These are phyloP conservation scores for Callospermophilus lateralis DNA, from an alignment of 2,113 vertebrate species.

Conservation along the genomic window DNA sequence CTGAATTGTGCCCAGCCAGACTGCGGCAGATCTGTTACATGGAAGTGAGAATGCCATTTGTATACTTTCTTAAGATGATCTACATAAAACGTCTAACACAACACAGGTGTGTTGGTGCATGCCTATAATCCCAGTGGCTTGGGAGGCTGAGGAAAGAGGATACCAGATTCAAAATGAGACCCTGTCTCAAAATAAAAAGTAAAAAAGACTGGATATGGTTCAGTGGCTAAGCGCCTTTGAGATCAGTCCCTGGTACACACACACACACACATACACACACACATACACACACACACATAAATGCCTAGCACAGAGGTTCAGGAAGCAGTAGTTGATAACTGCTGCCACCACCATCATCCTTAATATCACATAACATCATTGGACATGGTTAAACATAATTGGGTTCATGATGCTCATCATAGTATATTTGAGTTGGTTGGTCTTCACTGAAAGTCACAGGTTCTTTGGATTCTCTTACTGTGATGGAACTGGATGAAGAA, in stretches of 20 bases:
- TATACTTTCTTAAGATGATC: background rate
- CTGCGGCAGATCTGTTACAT: background rate
- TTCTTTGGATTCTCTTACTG: background rate
- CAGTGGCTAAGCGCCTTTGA: too few species aligned
- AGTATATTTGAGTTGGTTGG: background rate
- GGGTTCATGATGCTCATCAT: background rate
- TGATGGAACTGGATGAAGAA: background rate
- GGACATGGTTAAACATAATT: background rate
- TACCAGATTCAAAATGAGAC: too few species aligned
- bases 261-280: too few species aligned
- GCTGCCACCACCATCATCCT: background rate
- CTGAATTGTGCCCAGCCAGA: too few species aligned
- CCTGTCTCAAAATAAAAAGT: too few species aligned
- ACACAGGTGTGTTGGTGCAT: too few species aligned
- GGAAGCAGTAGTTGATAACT: background rate
- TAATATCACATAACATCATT: background rate
- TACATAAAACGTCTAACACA: background rate
- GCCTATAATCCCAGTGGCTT: too few species aligned
- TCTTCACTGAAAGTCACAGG: background rate
- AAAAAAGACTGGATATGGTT: too few species aligned
- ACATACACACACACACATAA: too few species aligned
- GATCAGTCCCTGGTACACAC: too few species aligned
- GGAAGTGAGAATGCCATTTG: background rate
- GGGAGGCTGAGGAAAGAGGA: too few species aligned
- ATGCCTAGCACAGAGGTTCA: background rate